Percentiles rank a stretch among this genome's conserved stretches.
Evolutionary conservation across 2,113 vertebrate genomes (phyloP).

Genomic region (Ardeotis arabs): DNA sequence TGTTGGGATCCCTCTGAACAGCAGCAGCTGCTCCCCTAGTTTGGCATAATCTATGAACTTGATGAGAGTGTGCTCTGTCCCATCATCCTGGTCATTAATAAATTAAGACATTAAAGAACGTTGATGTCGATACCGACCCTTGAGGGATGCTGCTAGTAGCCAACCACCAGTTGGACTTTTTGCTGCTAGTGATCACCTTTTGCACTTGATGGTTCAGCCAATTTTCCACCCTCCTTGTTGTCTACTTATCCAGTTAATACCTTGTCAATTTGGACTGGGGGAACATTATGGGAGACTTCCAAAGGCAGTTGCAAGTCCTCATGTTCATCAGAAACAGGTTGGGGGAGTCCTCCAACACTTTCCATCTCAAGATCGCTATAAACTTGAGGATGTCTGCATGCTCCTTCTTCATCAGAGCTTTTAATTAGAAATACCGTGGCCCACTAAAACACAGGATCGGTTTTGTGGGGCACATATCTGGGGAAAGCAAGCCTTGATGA

Average conservation of each 20-base stretch:
- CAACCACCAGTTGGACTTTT: neutral
- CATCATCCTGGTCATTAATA: accelerated
- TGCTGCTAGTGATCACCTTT: neutral
- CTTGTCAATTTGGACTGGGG: neutral
- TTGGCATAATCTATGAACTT: too few species aligned
- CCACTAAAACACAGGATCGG: neutral
- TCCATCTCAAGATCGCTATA: neutral
- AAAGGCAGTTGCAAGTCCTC: neutral
- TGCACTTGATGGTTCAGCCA: too few species aligned
- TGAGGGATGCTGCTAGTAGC: neutral
- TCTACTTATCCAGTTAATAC: neutral
- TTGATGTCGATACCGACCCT: accelerated
- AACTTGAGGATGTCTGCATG: neutral
- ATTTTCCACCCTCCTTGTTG: neutral
- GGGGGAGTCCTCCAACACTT: neutral
- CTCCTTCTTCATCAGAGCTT: neutral
- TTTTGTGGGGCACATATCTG: neutral
- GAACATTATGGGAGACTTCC: neutral
- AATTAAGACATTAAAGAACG: neutral
- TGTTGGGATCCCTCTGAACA: neutral
- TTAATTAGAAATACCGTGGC: neutral
- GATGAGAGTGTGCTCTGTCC: neutral
- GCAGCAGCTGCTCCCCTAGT: neutral
- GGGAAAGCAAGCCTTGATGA: neutral
- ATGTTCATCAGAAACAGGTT: neutral